These are phyloP conservation scores for Odontophorus gujanensis DNA, from an alignment of 2,113 vertebrate genomes.

Conservation along the genomic window DNA sequence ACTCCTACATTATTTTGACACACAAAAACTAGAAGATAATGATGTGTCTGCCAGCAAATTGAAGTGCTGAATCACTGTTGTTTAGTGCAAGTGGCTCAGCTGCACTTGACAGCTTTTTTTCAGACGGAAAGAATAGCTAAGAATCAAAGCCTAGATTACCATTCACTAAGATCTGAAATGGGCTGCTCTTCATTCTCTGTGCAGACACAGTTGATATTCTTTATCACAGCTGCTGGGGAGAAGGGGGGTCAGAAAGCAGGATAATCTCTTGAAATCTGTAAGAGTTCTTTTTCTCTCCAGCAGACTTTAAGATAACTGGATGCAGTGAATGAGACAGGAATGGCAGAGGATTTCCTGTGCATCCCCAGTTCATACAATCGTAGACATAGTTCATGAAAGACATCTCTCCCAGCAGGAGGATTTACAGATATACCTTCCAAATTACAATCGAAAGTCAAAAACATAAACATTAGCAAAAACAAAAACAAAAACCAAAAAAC, in stretches of 20 bases:
- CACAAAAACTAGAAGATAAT: slow-evolving; percentile 11
- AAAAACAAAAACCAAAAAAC: neutral
- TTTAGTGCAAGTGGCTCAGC: slow-evolving; percentile 24
- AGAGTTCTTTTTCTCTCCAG: neutral
- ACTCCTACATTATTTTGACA: slow-evolving; percentile 55
- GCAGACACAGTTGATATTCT: neutral
- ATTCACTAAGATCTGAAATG: neutral
- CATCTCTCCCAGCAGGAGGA: neutral
- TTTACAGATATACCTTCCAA: neutral
- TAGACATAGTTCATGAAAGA: neutral
- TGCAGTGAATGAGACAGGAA: neutral
- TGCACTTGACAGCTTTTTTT: neutral
- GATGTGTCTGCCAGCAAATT: slow-evolving; percentile 38
- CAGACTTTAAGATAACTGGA: neutral
- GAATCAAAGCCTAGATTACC: neutral
- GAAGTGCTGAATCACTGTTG: slow-evolving; percentile 46
- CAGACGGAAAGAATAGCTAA: slow-evolving; percentile 3
- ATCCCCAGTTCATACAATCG: neutral
- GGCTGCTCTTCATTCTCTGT: neutral
- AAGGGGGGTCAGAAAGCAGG: neutral
- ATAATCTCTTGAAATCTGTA: neutral
- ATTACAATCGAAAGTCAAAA: neutral
- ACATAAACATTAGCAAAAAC: accelerated
- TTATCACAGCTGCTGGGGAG: neutral
- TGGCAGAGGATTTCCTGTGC: neutral